Conservation (phyloP, 2,113 vertebrate species). For the Machaerirhynchus nigripectus region DNA sequence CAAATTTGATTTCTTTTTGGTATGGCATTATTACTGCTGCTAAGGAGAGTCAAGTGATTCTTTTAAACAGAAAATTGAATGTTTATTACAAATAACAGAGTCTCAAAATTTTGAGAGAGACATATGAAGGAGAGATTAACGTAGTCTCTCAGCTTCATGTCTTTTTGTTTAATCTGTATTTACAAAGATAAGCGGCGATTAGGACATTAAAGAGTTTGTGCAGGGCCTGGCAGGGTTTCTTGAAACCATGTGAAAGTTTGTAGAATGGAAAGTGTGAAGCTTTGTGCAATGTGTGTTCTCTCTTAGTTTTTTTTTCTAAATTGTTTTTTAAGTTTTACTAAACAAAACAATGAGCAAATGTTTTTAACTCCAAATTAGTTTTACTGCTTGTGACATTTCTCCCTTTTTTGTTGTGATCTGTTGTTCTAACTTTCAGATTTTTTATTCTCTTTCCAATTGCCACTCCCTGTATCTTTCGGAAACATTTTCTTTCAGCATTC, state of each 20-base stretch:
- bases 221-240: background rate
- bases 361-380: background rate
- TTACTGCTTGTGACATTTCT: background rate
- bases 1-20: constrained; percentile 11
- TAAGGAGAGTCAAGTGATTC: background rate
- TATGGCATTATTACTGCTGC: background rate
- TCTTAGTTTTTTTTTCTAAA: background rate
- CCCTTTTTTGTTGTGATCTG: background rate
- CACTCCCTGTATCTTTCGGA: constrained; percentile 16
- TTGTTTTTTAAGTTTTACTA: background rate
- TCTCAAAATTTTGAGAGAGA: background rate
- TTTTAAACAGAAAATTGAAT: background rate
- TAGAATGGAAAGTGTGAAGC: background rate
- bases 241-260: background rate
- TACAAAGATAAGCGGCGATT: background rate
- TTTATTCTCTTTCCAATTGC: constrained; percentile 13
- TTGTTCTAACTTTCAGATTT: background rate
- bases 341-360: background rate
- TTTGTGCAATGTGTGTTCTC: background rate
- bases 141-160: background rate
- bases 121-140: background rate
- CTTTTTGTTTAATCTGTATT: background rate
- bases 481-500: constrained; percentile 48
- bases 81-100: background rate
- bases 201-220: background rate